Base-by-base conservation (phyloP, 2,888 invertebrate genomes). In the Lasioglossum pauxillum region DNA sequence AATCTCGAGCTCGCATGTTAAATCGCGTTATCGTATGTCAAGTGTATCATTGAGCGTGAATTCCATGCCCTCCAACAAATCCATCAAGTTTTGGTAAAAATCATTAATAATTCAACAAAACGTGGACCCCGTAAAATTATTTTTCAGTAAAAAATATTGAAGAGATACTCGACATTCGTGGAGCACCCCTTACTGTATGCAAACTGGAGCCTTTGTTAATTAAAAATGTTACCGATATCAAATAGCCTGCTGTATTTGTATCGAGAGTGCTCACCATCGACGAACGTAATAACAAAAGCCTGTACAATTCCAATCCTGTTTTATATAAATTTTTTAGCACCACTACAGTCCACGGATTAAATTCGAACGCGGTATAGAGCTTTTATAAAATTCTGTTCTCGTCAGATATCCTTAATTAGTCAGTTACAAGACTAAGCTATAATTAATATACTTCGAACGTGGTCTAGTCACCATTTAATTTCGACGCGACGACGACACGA, bases 221-320 rank as follows among this genome's bases (percentile, higher is more conserved):
- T 69, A 69, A 69, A 69, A 69, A 69, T 38, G 67, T 69, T 38
- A 69, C 35, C 4, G 38, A 38, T 69, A 69, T 69, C 67, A 38
- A 38, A 69, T 23, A 38, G 23, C 23, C 19, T 23, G 35, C 5
- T 23, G 38, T 23, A 69, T 69, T 69, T 38, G 35, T 35, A 38
- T 69, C 38, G 23, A 38, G 38, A 38, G 67, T 69, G 35, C 67
- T 38, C 38, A 0, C 67, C 67, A 38, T 67, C 67, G 67, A 38
- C 4, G 23, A 69, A 69, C 38, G 67, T 38, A 69, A 69, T 38
- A 31, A 38, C 67, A 4, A 38, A 69, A 38, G 38, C 67, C 35
- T 23, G 35, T 35, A 38, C 23, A 69, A 38, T 38, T 69, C 19
- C 67, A 4, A 67, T 67, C 35, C 23, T 35, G 38, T 67, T 67